Percentiles rank a stretch among this genome's conserved stretches.
Conservation (phyloP, 2,113 vertebrate genomes). For the Pungitius pungitius region DNA sequence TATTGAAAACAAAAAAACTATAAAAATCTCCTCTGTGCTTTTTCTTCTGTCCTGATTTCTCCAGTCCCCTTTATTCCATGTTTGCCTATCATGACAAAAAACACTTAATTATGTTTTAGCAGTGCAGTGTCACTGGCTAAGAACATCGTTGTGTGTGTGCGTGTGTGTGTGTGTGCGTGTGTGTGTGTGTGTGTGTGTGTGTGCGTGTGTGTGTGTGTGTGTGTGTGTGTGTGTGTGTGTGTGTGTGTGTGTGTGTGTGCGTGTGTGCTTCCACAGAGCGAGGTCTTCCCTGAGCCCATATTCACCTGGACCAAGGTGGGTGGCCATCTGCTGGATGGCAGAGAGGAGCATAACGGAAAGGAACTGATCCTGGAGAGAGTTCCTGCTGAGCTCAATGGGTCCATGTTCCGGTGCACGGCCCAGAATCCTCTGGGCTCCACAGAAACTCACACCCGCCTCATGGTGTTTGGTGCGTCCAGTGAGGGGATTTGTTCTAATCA, state of each 20-base stretch:
- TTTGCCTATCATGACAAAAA: no score
- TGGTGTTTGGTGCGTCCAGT: slow-evolving; percentile 85
- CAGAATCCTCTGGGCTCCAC: slow-evolving; percentile 95
- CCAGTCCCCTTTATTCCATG: no score
- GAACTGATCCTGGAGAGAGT: slow-evolving; percentile 90
- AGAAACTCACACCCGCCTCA: slow-evolving; percentile 93
- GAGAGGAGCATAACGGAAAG: slow-evolving; percentile 81
- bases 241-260: no score
- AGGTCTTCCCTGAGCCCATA: slow-evolving; percentile 93
- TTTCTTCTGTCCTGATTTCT: no score
- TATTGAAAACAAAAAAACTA: no score
- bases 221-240: no score
- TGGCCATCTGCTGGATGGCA: slow-evolving; percentile 88
- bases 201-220: no score
- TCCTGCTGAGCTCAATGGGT: slow-evolving; percentile 91
- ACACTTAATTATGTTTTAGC: no score
- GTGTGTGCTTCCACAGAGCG: slow-evolving; percentile 78
- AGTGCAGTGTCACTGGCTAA: no score
- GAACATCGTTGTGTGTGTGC: no score
- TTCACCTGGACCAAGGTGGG: slow-evolving; percentile 93
- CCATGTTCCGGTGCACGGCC: slow-evolving; percentile 94
- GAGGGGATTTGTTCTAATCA: neutral
- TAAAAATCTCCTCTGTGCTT: no score
- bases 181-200: no score
- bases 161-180: neutral